phyloP scores from a whole-genome alignment of 2,113 vertebrate species.

The Progne subis region DNA sequence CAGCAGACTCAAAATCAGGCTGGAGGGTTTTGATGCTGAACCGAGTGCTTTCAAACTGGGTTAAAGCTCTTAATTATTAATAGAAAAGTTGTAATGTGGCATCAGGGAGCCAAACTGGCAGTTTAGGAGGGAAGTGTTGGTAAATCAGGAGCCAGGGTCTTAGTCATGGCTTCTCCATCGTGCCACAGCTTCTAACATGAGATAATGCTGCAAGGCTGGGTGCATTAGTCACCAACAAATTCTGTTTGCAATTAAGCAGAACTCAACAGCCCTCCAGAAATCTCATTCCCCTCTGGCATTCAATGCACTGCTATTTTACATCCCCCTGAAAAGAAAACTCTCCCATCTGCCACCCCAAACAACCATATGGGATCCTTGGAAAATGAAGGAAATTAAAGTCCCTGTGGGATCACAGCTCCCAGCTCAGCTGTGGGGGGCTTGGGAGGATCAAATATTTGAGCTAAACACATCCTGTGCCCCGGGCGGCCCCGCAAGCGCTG shows the following conservation, averaged over 20 bases:
- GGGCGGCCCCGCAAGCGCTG: fast-evolving
- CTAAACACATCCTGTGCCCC: slow-evolving; percentile 35
- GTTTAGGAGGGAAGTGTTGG: slow-evolving; percentile 12
- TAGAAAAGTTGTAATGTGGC: slow-evolving; percentile 22
- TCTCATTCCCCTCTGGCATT: background rate
- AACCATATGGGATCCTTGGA: slow-evolving; percentile 27
- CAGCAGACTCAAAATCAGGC: background rate
- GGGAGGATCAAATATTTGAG: slow-evolving; percentile 54
- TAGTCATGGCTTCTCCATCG: slow-evolving; percentile 17
- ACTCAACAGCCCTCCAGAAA: slow-evolving; percentile 2
- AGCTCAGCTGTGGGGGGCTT: background rate
- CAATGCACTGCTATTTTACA: background rate
- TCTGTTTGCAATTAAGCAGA: slow-evolving; percentile 1
- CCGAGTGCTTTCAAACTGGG: background rate
- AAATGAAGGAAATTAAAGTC: slow-evolving; percentile 50
- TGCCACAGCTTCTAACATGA: background rate
- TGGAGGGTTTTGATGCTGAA: background rate
- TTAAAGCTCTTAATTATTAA: slow-evolving; percentile 43
- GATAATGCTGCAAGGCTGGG: background rate
- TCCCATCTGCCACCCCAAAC: slow-evolving; percentile 25
- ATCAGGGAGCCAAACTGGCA: background rate
- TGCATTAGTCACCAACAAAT: slow-evolving; percentile 45
- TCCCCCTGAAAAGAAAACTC: slow-evolving; percentile 26
- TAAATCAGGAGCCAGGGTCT: slow-evolving; percentile 11
- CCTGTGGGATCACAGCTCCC: slow-evolving; percentile 42